phyloP scores from a whole-genome alignment of 2,113 vertebrate genomes.

The Hydrochoerus hydrochaeris region DNA sequence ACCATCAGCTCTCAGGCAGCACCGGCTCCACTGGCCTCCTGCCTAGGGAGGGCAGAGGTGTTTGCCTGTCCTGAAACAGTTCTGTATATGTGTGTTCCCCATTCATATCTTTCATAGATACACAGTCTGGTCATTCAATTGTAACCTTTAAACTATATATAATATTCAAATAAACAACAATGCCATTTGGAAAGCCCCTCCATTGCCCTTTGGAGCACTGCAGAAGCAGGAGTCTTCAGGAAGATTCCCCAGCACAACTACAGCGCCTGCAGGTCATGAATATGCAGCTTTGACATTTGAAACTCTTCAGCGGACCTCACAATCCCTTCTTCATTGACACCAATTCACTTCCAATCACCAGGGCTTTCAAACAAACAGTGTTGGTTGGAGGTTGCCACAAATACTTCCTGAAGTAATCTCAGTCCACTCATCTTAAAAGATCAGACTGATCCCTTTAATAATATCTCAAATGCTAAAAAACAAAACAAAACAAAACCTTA shows the following conservation, averaged over 20 bases:
- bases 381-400: background rate
- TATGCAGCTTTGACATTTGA: constrained; percentile 73
- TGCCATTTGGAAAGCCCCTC: constrained; percentile 41
- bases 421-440: constrained; percentile 24
- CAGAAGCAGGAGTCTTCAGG: constrained; percentile 14
- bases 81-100: background rate
- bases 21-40: background rate
- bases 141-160: background rate
- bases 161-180: constrained; percentile 42
- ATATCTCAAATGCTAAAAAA: constrained; percentile 35
- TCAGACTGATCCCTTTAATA: constrained; percentile 15
- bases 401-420: background rate
- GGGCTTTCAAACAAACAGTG: constrained; percentile 67
- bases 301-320: constrained; percentile 63
- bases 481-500: background rate
- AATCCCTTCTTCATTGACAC: constrained; percentile 62
- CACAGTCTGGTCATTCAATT: background rate
- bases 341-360: constrained; percentile 59
- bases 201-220: background rate
- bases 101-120: background rate
- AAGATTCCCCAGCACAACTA: constrained; percentile 16
- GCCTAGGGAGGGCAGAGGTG: background rate
- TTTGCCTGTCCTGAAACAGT: background rate
- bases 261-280: constrained; percentile 65
- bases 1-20: background rate